Evolutionary conservation across 2,113 vertebrate species (phyloP), one percentile per base, ranked within the genome.

Genomic region (Tylochromis polylepis): DNA sequence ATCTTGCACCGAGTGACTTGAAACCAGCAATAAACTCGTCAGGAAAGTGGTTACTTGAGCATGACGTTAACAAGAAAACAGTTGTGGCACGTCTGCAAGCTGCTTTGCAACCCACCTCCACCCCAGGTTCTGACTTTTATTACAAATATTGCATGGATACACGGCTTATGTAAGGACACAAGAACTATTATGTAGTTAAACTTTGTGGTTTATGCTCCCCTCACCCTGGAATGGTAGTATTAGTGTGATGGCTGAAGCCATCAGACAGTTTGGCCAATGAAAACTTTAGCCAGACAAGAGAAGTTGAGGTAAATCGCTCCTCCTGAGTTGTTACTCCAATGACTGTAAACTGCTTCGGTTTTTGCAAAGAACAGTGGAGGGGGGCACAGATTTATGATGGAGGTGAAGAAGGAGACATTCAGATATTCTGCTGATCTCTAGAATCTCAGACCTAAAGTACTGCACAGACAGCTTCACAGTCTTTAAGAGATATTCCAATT

Each of bases 151-250:
- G 65, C 20, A 22, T 22, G n/a, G 0, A n/a, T 55, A 22, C n/a
- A 55, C 1, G 4, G n/a, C 12, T 0, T 9, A 70, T 43, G 46
- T 27, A 7, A 72, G 0, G 41, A 75, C 15, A 75, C 41, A 46
- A 27, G 22, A 46, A 24, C 65, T 46, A 72, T 14, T 46, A 46
- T 46, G 5, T 46, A 18, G 14, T 72, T 72, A 15, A 43, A 11
- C n/a, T 43, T 46, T 0, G 18, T 46, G 38, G 1, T 14, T 0
- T 46, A 0, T 4, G 11, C 41, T 49, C 22, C 3, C 67, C 24
- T 18, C 41, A 11, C 9, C 41, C 15, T 16, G 16, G 6, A 18
- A 18, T 7, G 46, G 3, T 7, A 12, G 15, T 49, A 16, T 49
- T 49, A 11, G 11, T 49, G 14, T 46, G 46, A 49, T 49, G 16